phyloP scores from a whole-genome alignment of 2,888 invertebrate genomes.

The Isoperla grammatica region DNA sequence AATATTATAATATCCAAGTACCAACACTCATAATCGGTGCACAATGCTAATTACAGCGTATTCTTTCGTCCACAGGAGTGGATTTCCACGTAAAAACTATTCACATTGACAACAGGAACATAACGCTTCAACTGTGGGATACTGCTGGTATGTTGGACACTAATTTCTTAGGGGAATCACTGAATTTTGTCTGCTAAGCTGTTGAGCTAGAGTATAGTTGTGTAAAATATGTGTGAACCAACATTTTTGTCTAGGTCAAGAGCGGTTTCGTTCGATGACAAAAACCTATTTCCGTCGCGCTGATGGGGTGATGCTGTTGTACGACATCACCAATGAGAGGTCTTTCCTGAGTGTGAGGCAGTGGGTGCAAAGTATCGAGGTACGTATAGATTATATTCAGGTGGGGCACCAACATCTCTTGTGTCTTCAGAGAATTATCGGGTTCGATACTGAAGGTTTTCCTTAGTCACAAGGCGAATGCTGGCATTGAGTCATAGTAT shows the following conservation, averaged over 20 bases:
- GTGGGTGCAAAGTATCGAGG: conserved; percentile 54
- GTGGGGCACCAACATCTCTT: too few species aligned
- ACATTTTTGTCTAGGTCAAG: conserved; percentile 37
- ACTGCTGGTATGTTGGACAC: conserved; percentile 50
- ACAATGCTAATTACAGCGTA: too few species aligned
- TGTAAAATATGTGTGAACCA: not conserved
- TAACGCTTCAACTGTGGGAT: conserved; percentile 52
- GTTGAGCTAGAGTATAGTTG: too few species aligned
- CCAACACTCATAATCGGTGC: too few species aligned
- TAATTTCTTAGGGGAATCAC: too few species aligned
- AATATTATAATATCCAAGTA: too few species aligned
- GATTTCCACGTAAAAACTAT: conserved; percentile 53
- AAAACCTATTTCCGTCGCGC: conserved; percentile 57
- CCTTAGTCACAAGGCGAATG: too few species aligned
- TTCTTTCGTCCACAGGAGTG: conserved; percentile 42
- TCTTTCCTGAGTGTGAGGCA: conserved; percentile 54
- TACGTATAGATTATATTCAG: too few species aligned
- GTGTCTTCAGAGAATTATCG: too few species aligned
- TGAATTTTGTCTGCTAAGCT: too few species aligned
- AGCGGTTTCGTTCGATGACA: conserved; percentile 53
- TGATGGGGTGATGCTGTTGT: conserved; percentile 55
- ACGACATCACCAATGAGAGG: conserved; percentile 53
- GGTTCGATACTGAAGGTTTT: too few species aligned
- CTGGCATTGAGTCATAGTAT: too few species aligned
- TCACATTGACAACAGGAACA: conserved; percentile 47